phyloP scores from a whole-genome alignment of 2,113 vertebrate species.

The Hylia prasina region DNA sequence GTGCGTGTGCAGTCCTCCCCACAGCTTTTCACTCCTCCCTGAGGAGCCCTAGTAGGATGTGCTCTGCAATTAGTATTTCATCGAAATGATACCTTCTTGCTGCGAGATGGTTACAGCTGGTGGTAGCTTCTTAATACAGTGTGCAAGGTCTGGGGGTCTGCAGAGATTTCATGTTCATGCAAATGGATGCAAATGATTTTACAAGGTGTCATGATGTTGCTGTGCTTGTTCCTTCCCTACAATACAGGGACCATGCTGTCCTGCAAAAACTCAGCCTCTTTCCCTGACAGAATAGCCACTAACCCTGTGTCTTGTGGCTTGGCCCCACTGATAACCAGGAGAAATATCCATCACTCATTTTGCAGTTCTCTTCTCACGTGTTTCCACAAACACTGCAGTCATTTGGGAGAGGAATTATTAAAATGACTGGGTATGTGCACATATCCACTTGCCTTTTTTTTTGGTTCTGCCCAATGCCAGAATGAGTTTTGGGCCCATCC shows the following conservation, averaged over 20 bases:
- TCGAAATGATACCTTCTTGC: background rate
- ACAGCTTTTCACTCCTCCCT: background rate
- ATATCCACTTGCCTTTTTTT: background rate
- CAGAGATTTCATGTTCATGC: background rate
- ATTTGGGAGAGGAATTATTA: background rate
- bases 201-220: background rate
- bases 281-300: background rate
- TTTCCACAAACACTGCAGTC: background rate
- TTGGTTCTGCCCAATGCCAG: background rate
- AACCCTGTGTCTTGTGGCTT: fast-evolving
- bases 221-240: background rate
- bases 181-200: slow-evolving; percentile 20
- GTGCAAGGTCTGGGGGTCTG: background rate
- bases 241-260: background rate
- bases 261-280: background rate
- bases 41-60: background rate
- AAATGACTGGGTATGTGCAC: background rate
- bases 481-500: background rate
- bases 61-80: slow-evolving; percentile 26
- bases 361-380: background rate
- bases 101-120: background rate
- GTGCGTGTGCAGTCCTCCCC: background rate
- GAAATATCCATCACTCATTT: background rate
- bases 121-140: background rate
- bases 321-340: background rate